Evolutionary conservation across 1,140 invertebrate species (phyloP), one percentile per base, ranked within the genome.

Genomic region (Heliconius hermathena): DNA sequence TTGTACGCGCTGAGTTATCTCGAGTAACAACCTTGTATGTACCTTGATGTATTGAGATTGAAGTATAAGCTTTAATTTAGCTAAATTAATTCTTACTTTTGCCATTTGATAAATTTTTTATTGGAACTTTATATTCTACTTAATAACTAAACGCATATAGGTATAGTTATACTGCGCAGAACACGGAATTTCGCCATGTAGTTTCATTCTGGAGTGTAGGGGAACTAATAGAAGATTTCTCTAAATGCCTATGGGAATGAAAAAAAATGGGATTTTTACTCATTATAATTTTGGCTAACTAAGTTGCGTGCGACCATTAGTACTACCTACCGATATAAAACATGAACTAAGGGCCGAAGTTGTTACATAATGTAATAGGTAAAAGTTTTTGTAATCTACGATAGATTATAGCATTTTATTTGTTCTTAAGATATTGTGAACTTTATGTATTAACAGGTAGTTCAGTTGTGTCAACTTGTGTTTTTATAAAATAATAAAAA

Each of bases 1-100:
- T 73, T 66, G 77, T 78, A 74, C 29, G 52, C 22, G 52, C 22
- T 38, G 57, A 78, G 72, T 78, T 70, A 74, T 74, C 70, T 74
- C n/a, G n/a, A 22, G 77, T 78, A 72, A 77, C 54, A 77, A 72
- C 72, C 70, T 77, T 36, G 66, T 18, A 36, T 22, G 8, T 49
- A 70, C 22, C 76, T 70, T 77, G 66, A 76, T 71, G 38, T 71
- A 71, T 76, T 76, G 38, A 71, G 18, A 76, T 71, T 76, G 66
- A 38, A 66, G 70, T 26, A 29, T 38, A n/a, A 70, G 52, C 41
- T 46, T 46, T 46, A 46, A 46, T 46, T 16, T 46, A 46, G 41
- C 13, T 16, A 46, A 46, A 16, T 4, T 13, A 46, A 16, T 13
- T 11, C 4, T 46, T 16, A 46, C 4, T 13, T 46, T 46, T 5